These are phyloP conservation scores for Albula goreensis DNA, from an alignment of 2,113 vertebrate species.

Conservation along the genomic window DNA sequence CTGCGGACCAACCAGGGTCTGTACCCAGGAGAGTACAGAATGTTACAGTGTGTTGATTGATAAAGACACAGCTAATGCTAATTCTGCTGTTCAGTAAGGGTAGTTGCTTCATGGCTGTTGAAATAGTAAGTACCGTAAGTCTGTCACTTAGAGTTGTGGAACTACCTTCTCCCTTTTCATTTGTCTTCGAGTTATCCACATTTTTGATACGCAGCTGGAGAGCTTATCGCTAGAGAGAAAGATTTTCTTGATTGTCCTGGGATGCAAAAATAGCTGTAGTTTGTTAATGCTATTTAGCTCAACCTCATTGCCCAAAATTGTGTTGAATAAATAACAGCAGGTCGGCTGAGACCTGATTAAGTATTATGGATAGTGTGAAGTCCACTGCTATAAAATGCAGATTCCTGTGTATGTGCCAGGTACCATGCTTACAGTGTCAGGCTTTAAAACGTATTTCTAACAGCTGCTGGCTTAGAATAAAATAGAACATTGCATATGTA, in stretches of 20 bases:
- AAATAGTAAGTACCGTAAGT: conserved; percentile 29
- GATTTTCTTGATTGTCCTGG: background rate
- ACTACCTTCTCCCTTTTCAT: background rate
- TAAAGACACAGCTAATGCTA: conserved; percentile 25
- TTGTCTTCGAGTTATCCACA: background rate
- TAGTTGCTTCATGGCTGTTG: conserved; percentile 29
- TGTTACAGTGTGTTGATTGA: conserved; percentile 35
- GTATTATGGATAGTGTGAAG: too few species aligned
- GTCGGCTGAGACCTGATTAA: too few species aligned
- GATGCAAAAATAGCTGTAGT: background rate
- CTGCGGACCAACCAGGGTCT: conserved; percentile 29
- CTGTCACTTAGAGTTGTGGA: conserved; percentile 31
- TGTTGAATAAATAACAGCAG: background rate
- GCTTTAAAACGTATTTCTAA: too few species aligned
- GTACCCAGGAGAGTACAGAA: conserved; percentile 33
- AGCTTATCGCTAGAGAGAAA: background rate
- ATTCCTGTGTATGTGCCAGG: too few species aligned
- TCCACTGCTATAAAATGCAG: too few species aligned
- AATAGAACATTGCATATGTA: too few species aligned
- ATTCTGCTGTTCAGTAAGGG: conserved; percentile 25
- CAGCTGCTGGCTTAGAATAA: too few species aligned
- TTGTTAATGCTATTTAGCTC: background rate
- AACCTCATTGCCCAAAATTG: background rate
- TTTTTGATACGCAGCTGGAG: background rate
- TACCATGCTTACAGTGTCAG: too few species aligned